These are phyloP conservation scores for Peromyscus polionotus DNA, from an alignment of 2,113 vertebrate species.

Conservation along the genomic window DNA sequence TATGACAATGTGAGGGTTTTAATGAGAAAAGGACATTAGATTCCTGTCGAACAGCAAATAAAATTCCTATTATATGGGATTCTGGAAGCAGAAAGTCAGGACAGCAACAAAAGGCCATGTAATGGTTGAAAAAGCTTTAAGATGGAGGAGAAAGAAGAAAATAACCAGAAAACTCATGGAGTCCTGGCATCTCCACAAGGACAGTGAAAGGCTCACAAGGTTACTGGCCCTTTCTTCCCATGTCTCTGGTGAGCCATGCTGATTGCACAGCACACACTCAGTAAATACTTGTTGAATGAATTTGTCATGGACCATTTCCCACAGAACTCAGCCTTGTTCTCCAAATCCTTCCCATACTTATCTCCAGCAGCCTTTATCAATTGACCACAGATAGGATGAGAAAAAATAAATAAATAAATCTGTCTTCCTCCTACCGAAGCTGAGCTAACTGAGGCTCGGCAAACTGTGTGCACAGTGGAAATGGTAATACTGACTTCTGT, in stretches of 20 bases:
- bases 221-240: not conserved
- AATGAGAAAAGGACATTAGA: not conserved
- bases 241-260: not conserved
- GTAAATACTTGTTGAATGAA: conserved; percentile 26
- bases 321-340: not conserved
- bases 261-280: not conserved
- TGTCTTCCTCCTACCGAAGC: not conserved
- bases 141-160: not conserved
- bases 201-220: not conserved
- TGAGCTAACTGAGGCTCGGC: not conserved
- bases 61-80: not conserved
- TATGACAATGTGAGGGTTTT: not conserved
- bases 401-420: not conserved
- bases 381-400: not conserved
- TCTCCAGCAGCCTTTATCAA: not conserved
- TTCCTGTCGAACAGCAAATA: not conserved
- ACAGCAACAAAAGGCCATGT: not conserved
- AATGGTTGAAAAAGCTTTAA: not conserved
- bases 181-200: not conserved
- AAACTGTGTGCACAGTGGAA: not conserved
- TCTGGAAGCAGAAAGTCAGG: conserved; percentile 1
- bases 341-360: not conserved
- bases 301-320: not conserved
- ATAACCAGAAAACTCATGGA: not conserved
- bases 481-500: not conserved